Conservation (phyloP, 2,888 invertebrate species). For the Vanessa cardui region DNA sequence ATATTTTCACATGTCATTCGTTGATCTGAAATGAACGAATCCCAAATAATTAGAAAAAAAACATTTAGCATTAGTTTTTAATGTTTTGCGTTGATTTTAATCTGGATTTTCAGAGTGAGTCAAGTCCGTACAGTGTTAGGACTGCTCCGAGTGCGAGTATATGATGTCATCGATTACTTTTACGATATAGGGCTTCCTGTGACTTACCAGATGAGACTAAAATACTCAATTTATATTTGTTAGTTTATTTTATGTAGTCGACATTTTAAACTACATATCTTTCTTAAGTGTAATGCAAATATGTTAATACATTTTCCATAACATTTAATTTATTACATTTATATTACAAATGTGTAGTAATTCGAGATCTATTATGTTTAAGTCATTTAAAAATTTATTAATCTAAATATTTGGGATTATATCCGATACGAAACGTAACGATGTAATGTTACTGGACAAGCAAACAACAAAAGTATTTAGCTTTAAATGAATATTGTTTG, state of each 20-base stretch:
- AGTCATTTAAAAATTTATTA: neutral
- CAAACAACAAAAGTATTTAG: neutral
- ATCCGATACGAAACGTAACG: neutral
- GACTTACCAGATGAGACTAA: neutral
- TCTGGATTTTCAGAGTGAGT: neutral
- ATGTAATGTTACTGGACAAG: neutral
- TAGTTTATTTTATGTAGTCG: neutral
- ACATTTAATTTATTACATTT: no score
- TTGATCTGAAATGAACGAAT: conserved; percentile 44
- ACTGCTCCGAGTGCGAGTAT: neutral
- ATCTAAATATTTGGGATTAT: conserved; percentile 8
- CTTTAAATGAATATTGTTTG: neutral
- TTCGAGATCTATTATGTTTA: neutral
- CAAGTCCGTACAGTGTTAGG: no score
- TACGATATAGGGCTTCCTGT: conserved; percentile 10
- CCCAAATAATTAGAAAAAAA: conserved; percentile 28
- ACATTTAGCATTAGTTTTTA: no score
- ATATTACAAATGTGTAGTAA: neutral
- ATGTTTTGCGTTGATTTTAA: neutral
- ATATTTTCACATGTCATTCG: conserved; percentile 61
- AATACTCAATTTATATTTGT: neutral
- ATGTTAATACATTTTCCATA: no score
- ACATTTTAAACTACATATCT: neutral
- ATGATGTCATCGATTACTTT: neutral
- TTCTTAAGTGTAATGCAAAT: neutral